Percentiles rank a stretch among this genome's conserved stretches.
Evolutionary conservation across 2,113 vertebrate species (phyloP).

Genomic region (Symphodus melops): DNA sequence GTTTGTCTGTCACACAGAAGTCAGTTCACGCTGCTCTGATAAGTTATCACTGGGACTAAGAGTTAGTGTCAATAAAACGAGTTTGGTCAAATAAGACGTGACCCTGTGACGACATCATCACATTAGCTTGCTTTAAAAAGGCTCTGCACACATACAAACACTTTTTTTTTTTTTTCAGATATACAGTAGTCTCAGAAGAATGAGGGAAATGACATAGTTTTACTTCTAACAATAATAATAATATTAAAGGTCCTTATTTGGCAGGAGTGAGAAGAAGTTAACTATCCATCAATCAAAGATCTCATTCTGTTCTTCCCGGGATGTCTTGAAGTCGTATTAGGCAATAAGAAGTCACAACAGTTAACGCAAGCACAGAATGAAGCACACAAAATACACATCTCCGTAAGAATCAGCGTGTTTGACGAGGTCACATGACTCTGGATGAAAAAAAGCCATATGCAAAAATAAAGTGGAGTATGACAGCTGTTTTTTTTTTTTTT

Average conservation of each 20-base stretch:
- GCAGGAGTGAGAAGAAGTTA: background rate
- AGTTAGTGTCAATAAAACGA: background rate
- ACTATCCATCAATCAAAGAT: background rate
- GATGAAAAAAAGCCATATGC: constrained; percentile 36
- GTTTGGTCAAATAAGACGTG: background rate
- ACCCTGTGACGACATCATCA: background rate
- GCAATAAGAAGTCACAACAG: background rate
- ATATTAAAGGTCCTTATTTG: background rate
- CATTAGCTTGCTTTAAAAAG: background rate
- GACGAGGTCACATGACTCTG: background rate
- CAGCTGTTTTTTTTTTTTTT: background rate
- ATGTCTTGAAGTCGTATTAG: background rate
- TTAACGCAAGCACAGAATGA: constrained; percentile 2
- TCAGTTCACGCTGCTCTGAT: background rate
- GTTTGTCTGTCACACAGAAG: background rate
- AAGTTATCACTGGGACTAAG: too few relatives aligned
- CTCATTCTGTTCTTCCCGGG: background rate
- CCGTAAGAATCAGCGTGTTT: background rate
- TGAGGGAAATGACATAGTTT: too few relatives aligned
- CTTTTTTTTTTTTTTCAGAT: background rate
- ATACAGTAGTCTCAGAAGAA: background rate
- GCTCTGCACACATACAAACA: background rate
- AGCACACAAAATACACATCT: constrained; percentile 31
- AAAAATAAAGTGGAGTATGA: background rate
- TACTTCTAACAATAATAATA: too few relatives aligned